These are phyloP conservation scores for Sinelater perroti DNA, from an alignment of 2,888 invertebrate genomes.

Conservation along the genomic window DNA sequence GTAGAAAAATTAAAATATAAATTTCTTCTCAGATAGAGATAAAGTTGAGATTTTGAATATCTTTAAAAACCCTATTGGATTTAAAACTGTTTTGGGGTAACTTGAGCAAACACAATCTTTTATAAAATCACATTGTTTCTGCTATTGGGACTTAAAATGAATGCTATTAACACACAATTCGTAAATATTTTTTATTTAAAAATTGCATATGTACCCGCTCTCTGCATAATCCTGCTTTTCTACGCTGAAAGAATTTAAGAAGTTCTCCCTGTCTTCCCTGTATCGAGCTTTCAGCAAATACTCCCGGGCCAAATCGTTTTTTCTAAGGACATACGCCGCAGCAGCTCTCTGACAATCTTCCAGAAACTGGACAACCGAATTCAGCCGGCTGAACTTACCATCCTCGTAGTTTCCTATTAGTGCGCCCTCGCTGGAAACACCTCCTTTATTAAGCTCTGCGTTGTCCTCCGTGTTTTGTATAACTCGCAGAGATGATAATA, in stretches of 20 bases:
- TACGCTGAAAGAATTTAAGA: constrained; percentile 60
- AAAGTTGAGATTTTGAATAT: too few relatives aligned
- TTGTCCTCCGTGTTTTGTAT: constrained; percentile 13
- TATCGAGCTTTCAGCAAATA: constrained; percentile 65
- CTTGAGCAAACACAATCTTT: too few relatives aligned
- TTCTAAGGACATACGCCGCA: constrained; percentile 57
- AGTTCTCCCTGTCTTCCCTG: constrained; percentile 63
- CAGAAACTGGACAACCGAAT: constrained; percentile 56
- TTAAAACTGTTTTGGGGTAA: too few relatives aligned
- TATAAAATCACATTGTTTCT: too few relatives aligned
- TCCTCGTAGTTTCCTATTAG: constrained; percentile 47
- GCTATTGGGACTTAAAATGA: too few relatives aligned
- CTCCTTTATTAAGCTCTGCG: not conserved
- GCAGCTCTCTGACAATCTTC: constrained; percentile 60
- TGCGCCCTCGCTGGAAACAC: not conserved
- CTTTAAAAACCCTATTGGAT: too few relatives aligned
- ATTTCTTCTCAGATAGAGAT: too few relatives aligned
- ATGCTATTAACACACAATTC: too few relatives aligned
- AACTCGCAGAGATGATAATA: constrained; percentile 39
- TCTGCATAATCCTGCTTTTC: constrained; percentile 45
- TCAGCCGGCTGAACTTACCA: constrained; percentile 51
- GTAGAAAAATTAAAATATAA: too few relatives aligned
- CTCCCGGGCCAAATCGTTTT: constrained; percentile 60
- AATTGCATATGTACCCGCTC: constrained; percentile 10
- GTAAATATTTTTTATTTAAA: constrained; percentile 9